Conservation (phyloP, 2,113 vertebrate genomes). For the Misgurnus mizolepis region DNA sequence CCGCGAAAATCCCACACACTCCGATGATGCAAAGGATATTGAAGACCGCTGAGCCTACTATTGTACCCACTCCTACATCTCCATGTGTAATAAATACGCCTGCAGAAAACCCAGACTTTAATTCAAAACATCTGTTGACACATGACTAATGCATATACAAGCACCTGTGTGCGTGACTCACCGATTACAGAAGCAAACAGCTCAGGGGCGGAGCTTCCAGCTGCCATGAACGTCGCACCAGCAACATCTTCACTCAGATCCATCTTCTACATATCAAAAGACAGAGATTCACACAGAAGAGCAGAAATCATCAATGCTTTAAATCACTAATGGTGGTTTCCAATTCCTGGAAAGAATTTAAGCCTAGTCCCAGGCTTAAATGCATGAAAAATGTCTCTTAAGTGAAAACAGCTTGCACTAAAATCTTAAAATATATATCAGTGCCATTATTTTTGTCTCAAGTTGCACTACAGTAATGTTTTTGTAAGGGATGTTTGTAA, state of each 20-base stretch:
- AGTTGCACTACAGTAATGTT: too few species aligned
- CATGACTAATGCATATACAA: slow-evolving; percentile 24
- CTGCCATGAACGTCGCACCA: slow-evolving; percentile 91
- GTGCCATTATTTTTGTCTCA: too few species aligned
- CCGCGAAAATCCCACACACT: slow-evolving; percentile 86
- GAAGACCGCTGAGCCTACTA: slow-evolving; percentile 89
- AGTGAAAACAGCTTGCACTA: too few species aligned
- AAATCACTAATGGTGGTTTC: too few species aligned
- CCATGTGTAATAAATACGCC: slow-evolving; percentile 90
- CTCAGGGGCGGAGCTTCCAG: slow-evolving; percentile 88
- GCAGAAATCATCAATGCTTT: neutral
- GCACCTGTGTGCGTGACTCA: slow-evolving; percentile 59
- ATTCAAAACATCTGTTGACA: neutral
- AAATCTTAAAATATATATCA: too few species aligned
- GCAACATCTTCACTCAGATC: slow-evolving; percentile 88
- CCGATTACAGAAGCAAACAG: slow-evolving; percentile 89
- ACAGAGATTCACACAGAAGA: slow-evolving; percentile 16
- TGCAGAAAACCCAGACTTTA: slow-evolving; percentile 55
- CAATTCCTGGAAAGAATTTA: too few species aligned
- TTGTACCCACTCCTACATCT: slow-evolving; percentile 88
- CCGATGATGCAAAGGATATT: slow-evolving; percentile 89
- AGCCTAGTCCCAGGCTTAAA: too few species aligned
- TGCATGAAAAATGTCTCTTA: too few species aligned
- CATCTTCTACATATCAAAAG: slow-evolving; percentile 76
- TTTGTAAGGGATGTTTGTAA: too few species aligned